Conservation (phyloP, 2,113 vertebrate genomes). For the Lepus timidus region DNA sequence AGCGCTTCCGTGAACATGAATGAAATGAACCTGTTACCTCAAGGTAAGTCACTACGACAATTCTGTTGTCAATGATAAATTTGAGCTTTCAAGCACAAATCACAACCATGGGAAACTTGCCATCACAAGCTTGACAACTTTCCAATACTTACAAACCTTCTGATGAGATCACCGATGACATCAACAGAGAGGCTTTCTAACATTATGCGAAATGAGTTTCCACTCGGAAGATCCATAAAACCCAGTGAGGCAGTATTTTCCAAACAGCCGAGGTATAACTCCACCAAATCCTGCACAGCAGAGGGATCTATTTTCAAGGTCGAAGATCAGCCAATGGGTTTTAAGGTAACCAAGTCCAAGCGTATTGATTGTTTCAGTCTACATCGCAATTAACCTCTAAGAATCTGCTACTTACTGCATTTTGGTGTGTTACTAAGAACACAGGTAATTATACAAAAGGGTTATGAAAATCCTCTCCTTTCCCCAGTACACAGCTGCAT, state of each 20-base stretch:
- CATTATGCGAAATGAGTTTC: neutral
- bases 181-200: neutral
- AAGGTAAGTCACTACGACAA: neutral
- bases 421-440: neutral
- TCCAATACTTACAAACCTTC: neutral
- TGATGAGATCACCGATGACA: neutral
- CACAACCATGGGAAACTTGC: neutral
- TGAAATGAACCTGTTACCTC: slow-evolving; percentile 2
- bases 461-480: neutral
- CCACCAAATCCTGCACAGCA: neutral
- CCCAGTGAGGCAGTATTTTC: neutral
- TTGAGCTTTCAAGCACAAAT: slow-evolving; percentile 38
- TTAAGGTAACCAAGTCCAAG: neutral
- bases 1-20: slow-evolving; percentile 23
- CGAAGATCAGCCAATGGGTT: neutral
- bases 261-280: neutral
- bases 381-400: neutral
- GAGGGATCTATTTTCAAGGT: neutral
- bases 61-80: slow-evolving; percentile 37
- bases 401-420: neutral
- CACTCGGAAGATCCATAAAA: neutral
- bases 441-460: neutral
- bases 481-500: neutral
- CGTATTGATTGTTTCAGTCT: neutral
- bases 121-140: neutral